phyloP scores from a whole-genome alignment of 2,113 vertebrate genomes.

The Limnothrissa miodon region DNA sequence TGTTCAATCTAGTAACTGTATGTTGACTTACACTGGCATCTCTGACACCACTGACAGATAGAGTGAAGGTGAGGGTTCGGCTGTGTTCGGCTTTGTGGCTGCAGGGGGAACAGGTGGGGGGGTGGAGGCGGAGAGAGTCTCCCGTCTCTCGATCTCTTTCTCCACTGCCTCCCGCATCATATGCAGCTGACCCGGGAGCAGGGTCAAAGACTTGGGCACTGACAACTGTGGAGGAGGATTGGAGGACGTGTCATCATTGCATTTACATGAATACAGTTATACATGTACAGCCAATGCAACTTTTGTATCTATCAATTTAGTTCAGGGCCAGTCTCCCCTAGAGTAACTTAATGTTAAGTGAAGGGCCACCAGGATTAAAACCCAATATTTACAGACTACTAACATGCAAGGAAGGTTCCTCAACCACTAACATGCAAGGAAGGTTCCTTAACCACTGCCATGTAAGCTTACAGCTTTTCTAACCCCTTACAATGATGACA shows the following conservation, averaged over 20 bases:
- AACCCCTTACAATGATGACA: not conserved
- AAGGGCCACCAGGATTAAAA: no score
- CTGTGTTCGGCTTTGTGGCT: not conserved
- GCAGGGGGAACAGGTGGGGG: not conserved
- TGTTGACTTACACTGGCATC: constrained; percentile 67
- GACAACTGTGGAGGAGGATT: constrained; percentile 62
- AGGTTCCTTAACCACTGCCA: no score
- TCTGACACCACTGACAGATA: constrained; percentile 35
- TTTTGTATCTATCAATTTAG: not conserved
- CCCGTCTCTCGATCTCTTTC: constrained; percentile 63
- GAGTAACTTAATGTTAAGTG: no score
- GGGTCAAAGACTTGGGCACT: constrained; percentile 67
- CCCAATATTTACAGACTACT: no score
- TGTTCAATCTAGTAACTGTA: not conserved
- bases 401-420: not conserved
- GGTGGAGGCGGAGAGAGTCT: not conserved
- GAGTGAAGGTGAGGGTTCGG: no score
- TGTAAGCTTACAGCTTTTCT: not conserved
- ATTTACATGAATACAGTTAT: no score
- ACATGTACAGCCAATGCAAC: no score
- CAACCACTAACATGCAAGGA: no score
- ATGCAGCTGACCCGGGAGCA: constrained; percentile 81
- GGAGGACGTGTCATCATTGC: not conserved
- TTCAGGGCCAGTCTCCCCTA: not conserved
- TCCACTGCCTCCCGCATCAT: constrained; percentile 70